These are phyloP conservation scores for Colistium nudipinnis DNA, from an alignment of 2,113 vertebrate genomes.

Conservation along the genomic window DNA sequence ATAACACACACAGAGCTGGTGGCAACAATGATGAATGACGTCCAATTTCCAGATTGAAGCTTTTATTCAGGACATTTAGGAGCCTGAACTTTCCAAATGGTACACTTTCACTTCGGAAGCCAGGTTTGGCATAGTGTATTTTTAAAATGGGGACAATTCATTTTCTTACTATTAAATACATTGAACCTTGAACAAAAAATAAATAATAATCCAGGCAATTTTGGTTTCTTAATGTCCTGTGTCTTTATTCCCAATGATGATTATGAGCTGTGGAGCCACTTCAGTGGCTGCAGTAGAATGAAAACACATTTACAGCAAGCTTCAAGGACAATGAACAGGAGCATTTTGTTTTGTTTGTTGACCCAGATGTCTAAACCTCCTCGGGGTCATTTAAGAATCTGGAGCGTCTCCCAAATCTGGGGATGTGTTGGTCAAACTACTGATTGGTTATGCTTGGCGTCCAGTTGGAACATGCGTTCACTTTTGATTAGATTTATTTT, in stretches of 20 bases:
- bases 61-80: neutral
- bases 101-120: neutral
- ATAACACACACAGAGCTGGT: neutral
- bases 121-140: neutral
- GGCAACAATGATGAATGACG: neutral
- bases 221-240: neutral
- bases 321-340: neutral
- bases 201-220: too few relatives aligned
- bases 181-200: neutral
- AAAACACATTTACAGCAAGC: neutral
- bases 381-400: neutral
- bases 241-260: neutral
- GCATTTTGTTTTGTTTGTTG: neutral
- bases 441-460: neutral
- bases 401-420: too few relatives aligned
- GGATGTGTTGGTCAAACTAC: neutral
- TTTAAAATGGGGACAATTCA: neutral
- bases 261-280: constrained; percentile 1
- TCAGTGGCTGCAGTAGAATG: neutral
- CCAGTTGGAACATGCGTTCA: neutral
- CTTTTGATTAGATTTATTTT: too few relatives aligned
- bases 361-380: neutral
- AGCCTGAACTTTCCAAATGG: neutral
- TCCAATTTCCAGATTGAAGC: neutral
- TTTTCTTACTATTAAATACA: neutral